Base-by-base conservation (phyloP, 1,140 invertebrate genomes). In the Cotesia typhae region DNA sequence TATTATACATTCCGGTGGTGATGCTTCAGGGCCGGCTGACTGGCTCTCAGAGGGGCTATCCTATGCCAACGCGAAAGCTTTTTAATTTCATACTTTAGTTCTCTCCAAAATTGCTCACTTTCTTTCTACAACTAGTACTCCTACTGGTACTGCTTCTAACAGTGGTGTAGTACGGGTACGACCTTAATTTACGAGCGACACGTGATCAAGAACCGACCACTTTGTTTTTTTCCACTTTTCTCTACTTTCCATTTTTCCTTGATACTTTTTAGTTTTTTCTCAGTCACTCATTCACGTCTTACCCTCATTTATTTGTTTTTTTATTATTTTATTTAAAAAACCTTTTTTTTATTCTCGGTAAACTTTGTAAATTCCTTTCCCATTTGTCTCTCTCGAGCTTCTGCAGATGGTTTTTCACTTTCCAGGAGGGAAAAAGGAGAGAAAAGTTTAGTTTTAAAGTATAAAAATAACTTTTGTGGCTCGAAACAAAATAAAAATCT, bases 31-130 rank as follows among this genome's bases (percentile, higher is more conserved):
- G 2, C 28, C 28, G 28, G 28, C 28, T 28, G 28, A 28, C 17
- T 14, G n/a, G 53, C 53, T 55, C 17, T 47, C 41, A 3, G 4
- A 47, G 41, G 41, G 5, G 53, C 20, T 17, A 20, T 59, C 7
- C 9, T n/a, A n/a, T 17, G 53, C 17, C 20, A 59, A 59, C 14
- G 7, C 14, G 68, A 63, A 71, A 67, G 59, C 67, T 73, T 75
- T 75, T 75, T 75, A 75, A 75, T 75, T 75, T 75, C 74, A 75
- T 73, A 73, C 63, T 73, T 74, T 71, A 41, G 47, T 71, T 67
- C 41, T 53, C 57, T 12, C 38, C 51, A 35, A 59, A 47, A 65
- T 51, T 65, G 63, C 38, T 14, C 41, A 52, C 63, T 51, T 52
- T 38, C 36, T 51, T 52, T 38, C 51, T 64, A 28, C 4, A 9